These are phyloP conservation scores for Pygoscelis adeliae DNA, from an alignment of 2,113 vertebrate genomes.

Conservation along the genomic window DNA sequence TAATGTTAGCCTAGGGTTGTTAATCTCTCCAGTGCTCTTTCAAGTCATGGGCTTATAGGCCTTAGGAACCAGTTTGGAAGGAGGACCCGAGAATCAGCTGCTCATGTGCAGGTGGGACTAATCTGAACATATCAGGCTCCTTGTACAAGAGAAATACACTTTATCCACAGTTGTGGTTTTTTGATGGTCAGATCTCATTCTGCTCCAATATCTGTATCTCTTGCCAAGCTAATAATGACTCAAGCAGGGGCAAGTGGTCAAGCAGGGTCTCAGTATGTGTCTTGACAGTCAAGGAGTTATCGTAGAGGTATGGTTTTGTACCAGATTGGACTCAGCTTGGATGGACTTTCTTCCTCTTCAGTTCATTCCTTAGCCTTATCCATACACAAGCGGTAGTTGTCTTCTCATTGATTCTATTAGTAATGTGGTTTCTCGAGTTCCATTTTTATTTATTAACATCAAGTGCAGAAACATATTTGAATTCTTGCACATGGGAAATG, in stretches of 20 bases:
- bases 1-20: background rate
- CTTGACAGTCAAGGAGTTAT: background rate
- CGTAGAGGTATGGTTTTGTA: background rate
- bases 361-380: background rate
- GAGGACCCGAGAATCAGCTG: background rate
- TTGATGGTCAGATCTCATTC: background rate
- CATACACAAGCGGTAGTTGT: background rate
- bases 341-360: background rate
- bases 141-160: background rate
- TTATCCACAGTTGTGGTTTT: background rate
- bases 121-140: background rate
- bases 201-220: background rate
- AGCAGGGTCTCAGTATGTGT: background rate
- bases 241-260: background rate
- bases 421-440: background rate
- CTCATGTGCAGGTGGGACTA: background rate
- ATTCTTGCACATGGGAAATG: background rate
- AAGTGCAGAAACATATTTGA: background rate
- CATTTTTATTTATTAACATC: background rate
- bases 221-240: background rate
- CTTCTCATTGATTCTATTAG: background rate
- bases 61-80: background rate
- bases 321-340: background rate
- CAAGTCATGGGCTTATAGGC: background rate
- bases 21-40: background rate